phyloP scores from a whole-genome alignment of 2,113 vertebrate genomes.

The Corvus hawaiiensis region DNA sequence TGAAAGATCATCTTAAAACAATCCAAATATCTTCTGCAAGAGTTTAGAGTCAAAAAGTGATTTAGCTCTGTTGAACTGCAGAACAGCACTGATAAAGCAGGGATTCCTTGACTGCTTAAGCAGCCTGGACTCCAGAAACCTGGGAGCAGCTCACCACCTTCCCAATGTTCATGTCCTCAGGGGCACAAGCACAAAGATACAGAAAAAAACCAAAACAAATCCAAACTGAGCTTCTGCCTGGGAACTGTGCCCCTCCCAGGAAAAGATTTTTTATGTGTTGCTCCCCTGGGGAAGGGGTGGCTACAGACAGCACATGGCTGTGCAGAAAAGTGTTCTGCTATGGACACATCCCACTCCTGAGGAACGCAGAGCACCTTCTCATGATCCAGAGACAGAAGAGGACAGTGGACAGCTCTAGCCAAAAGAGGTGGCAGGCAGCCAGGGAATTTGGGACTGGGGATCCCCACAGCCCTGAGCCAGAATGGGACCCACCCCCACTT shows the following conservation, averaged over 20 bases:
- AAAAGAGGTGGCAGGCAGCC: not conserved
- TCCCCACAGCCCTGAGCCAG: not conserved
- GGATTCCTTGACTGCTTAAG: not conserved
- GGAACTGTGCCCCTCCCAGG: not conserved
- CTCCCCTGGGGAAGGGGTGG: not conserved
- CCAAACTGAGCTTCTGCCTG: not conserved
- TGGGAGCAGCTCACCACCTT: not conserved
- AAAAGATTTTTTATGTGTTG: not conserved
- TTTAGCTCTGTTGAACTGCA: not conserved
- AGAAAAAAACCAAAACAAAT: not conserved
- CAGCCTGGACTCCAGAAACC: not conserved
- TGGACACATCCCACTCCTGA: not conserved
- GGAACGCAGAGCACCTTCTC: not conserved
- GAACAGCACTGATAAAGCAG: not conserved
- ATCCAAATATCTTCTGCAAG: not conserved
- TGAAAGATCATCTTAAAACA: not conserved
- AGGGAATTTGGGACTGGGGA: too few relatives aligned
- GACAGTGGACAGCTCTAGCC: not conserved
- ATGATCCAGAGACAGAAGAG: not conserved
- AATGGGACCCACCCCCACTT: not conserved
- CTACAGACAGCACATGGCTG: not conserved
- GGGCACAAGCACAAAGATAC: not conserved
- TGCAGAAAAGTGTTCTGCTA: not conserved
- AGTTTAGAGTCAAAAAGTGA: not conserved
- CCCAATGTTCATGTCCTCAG: rapidly evolving